Evolutionary conservation across 2,797 vertebrate species (phyloP), one percentile per base, ranked within the genome.

Genomic region (Nannoperca australis): DNA sequence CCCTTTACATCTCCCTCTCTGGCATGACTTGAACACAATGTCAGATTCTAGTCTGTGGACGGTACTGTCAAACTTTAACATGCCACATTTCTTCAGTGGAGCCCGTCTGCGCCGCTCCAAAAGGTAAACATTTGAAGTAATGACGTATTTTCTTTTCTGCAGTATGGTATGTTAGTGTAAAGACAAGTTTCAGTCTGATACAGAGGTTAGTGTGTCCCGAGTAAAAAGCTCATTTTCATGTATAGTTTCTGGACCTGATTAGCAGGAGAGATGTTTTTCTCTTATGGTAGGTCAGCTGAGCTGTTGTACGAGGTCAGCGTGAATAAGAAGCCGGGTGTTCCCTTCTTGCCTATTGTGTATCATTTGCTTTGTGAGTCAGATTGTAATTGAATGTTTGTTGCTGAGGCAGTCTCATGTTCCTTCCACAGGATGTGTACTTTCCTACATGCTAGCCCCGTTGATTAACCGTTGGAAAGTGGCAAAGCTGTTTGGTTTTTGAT

Each of bases 21-120:
- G 92, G 83, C 80, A 92, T 87, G 93, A 93, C 83, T 73, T 81
- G 82, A 88, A 91, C 78, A 74, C 94, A 66, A 96, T 96, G 97
- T 97, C 97, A 7, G 97, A 98, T 75, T 96, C 95, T 5, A 95
- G 94, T 86, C 94, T 96, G 65, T 98, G 97, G 97, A 97, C 93
- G 5, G 87, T 95, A 0, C 94, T 99, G 74, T 97, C 96, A 85
- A 97, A 97, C 95, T 98, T 98, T 92, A 96, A 96, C 76, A 90
- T 96, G 94, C 96, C 97, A 40, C 96, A 96, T 82, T 96, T 97
- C 91, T 95, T 97, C 84, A 96, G 92, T 17, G 95, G 97, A 85
- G 94, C 94, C 74, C 94, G 96, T 34, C 96, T 98, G 36, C 96
- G 97, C 10, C 93, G 97, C 17, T 98, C 97, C n/a, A 97, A 99